Evolutionary conservation across 2,888 invertebrate species (phyloP).

Genomic region (Taenaris catops): DNA sequence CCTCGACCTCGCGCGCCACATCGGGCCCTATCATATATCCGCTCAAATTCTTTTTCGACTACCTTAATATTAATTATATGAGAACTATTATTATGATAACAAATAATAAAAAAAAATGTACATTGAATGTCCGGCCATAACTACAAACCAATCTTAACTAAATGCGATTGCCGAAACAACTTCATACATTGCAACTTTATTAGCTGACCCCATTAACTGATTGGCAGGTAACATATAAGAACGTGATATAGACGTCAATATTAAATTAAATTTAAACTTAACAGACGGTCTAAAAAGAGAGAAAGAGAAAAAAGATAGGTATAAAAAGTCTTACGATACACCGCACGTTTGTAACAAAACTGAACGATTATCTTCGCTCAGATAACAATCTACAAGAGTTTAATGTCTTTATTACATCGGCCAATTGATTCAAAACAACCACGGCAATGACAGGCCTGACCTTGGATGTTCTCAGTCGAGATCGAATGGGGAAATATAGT

Average conservation of each 20-base stretch:
- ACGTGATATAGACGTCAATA: not conserved
- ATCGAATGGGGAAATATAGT: not conserved
- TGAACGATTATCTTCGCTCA: slow-evolving; percentile 17
- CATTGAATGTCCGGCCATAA: no score
- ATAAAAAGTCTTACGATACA: slow-evolving; percentile 1
- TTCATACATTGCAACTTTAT: no score
- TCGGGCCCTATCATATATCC: no score
- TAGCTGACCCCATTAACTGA: not conserved
- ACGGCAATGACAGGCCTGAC: slow-evolving; percentile 13
- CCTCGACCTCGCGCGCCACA: no score
- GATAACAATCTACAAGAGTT: slow-evolving; percentile 17
- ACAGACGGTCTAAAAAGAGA: no score
- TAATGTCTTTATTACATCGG: slow-evolving; percentile 67
- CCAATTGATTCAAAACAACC: slow-evolving; percentile 53
- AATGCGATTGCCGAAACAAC: no score
- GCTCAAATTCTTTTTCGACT: no score
- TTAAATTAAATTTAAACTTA: not conserved
- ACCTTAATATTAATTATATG: no score
- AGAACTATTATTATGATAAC: no score
- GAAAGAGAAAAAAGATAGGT: not conserved
- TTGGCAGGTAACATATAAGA: not conserved
- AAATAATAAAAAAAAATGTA: no score
- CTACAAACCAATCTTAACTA: no score
- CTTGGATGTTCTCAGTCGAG: slow-evolving; percentile 6
- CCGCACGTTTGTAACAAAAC: slow-evolving; percentile 12